Conservation (phyloP, 30 jellyfish, hydroid and myxozoan species). For the Aurelia sp. region DNA sequence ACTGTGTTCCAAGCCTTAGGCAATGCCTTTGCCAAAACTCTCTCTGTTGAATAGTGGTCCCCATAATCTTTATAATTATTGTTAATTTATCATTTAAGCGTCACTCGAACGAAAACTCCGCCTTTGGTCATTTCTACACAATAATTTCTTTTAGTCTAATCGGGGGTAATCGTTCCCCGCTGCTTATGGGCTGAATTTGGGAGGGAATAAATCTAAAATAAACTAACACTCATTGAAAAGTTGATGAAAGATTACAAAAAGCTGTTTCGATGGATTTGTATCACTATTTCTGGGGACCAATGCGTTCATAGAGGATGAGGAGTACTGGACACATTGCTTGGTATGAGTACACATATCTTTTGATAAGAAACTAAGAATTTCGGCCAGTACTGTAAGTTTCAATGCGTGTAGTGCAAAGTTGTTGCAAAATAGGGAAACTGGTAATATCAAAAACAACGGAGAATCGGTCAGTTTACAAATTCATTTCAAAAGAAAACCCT, state of each 20-base stretch:
- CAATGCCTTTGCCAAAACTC: background rate
- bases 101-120: constrained; percentile 1
- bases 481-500: too few relatives aligned
- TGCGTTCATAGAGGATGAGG: too few relatives aligned
- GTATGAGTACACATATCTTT: too few relatives aligned
- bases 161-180: constrained; percentile 21
- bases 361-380: too few relatives aligned
- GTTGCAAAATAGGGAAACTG: too few relatives aligned
- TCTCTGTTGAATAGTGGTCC: background rate
- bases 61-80: background rate
- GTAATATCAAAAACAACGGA: too few relatives aligned
- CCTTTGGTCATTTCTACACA: background rate
- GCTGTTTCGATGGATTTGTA: background rate
- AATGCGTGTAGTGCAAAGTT: too few relatives aligned
- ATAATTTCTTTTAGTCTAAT: background rate
- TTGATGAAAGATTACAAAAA: constrained; percentile 4
- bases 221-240: background rate
- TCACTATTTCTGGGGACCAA: too few relatives aligned
- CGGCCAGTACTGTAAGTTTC: too few relatives aligned
- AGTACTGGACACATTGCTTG: too few relatives aligned
- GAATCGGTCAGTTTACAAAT: too few relatives aligned
- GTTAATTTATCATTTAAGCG: constrained; percentile 4
- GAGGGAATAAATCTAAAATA: background rate
- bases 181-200: constrained; percentile 5
- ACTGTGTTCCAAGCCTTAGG: background rate